Evolutionary conservation across 2,797 vertebrate species (phyloP).

Genomic region (Poecile montanus): DNA sequence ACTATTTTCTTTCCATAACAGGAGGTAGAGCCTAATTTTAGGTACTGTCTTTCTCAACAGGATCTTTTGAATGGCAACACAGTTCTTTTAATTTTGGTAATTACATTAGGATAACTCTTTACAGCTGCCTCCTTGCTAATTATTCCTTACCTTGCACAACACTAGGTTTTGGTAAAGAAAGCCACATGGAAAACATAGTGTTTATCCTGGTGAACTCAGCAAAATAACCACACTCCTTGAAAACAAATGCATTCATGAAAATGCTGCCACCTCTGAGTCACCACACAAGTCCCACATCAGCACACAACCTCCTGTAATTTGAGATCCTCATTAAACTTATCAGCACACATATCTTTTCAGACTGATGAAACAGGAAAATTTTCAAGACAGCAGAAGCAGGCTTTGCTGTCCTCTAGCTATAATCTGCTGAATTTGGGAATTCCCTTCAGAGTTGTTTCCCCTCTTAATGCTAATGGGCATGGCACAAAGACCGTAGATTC

Average conservation of each 20-base stretch:
- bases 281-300: neutral
- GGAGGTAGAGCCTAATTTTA: neutral
- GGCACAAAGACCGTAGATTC: neutral
- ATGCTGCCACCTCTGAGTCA: neutral
- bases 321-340: slow-evolving; percentile 2
- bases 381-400: neutral
- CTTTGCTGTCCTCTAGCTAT: slow-evolving; percentile 16
- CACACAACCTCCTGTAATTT: neutral
- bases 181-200: neutral
- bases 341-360: neutral
- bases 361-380: neutral
- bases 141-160: neutral
- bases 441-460: neutral
- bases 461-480: neutral
- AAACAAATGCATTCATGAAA: neutral
- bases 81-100: neutral
- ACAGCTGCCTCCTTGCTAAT: neutral
- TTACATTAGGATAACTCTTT: neutral
- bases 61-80: neutral
- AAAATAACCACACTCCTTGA: neutral
- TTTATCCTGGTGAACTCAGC: neutral
- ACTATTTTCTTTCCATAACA: neutral
- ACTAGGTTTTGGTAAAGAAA: neutral
- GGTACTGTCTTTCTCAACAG: neutral
- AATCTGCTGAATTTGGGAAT: neutral